A percentile compares a stretch with the other conserved stretches of the same genome.
phyloP scores from a whole-genome alignment of 2,113 vertebrate species.

The Xiphias gladius region DNA sequence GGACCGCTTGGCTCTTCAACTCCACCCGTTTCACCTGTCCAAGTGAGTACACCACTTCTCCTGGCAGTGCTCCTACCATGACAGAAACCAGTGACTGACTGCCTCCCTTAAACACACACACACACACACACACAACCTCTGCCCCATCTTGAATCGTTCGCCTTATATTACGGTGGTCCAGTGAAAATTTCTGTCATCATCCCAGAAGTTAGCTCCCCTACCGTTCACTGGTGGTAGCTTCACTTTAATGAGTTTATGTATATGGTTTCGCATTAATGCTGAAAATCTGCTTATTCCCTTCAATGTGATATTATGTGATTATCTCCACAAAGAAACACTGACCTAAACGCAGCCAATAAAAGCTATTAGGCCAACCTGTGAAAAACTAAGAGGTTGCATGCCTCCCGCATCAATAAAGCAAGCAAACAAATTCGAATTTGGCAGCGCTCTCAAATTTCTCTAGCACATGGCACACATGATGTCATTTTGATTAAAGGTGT shows the following conservation, averaged over 20 bases:
- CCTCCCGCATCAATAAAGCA: slow-evolving; percentile 43
- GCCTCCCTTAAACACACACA: slow-evolving; percentile 17
- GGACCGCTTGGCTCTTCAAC: slow-evolving; percentile 11
- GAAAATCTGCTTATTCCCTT: slow-evolving; percentile 30
- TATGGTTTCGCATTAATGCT: slow-evolving; percentile 33
- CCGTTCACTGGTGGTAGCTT: slow-evolving; percentile 1
- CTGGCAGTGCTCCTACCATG: slow-evolving; percentile 29
- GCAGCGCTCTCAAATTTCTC: slow-evolving; percentile 34
- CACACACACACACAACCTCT: slow-evolving; percentile 3
- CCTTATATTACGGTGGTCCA: not conserved
- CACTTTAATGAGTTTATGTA: slow-evolving; percentile 26
- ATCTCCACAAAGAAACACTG: slow-evolving; percentile 46
- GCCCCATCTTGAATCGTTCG: slow-evolving; percentile 9
- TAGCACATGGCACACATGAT: slow-evolving; percentile 24
- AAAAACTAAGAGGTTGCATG: slow-evolving; percentile 53
- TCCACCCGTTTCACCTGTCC: slow-evolving; percentile 47
- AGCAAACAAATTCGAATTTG: slow-evolving; percentile 48
- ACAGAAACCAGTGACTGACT: slow-evolving; percentile 40
- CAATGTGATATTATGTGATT: slow-evolving; percentile 48
- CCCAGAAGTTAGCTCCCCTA: not conserved
- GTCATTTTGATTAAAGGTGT: slow-evolving; percentile 35
- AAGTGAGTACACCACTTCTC: slow-evolving; percentile 44
- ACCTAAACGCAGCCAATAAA: slow-evolving; percentile 31
- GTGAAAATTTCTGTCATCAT: slow-evolving; percentile 1
- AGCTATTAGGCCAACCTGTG: slow-evolving; percentile 41